These are phyloP conservation scores for Epinotia nisella DNA, from an alignment of 2,888 invertebrate species.

Conservation along the genomic window DNA sequence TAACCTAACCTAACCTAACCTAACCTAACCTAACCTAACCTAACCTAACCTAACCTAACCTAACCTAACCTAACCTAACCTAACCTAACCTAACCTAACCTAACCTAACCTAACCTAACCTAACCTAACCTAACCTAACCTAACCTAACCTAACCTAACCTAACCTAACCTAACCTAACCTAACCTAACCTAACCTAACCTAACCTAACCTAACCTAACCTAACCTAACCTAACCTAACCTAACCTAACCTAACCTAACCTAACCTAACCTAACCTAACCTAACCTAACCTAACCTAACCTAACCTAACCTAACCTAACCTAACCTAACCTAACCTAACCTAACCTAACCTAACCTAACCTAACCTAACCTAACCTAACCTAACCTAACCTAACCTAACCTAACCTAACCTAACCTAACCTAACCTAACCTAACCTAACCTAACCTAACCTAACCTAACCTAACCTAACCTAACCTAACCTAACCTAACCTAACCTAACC, in stretches of 20 bases:
- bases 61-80: conserved; percentile 1
- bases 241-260: conserved; percentile 1
- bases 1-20: conserved; percentile 1
- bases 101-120: conserved; percentile 1
- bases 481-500: conserved; percentile 34
- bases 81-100: conserved; percentile 1
- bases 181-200: conserved; percentile 1
- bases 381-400: conserved; percentile 34
- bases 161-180: conserved; percentile 1
- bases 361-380: conserved; percentile 34
- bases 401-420: conserved; percentile 29
- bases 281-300: conserved; percentile 1
- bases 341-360: conserved; percentile 18
- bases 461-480: conserved; percentile 33
- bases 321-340: conserved; percentile 11
- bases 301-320: conserved; percentile 1
- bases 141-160: conserved; percentile 1
- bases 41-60: conserved; percentile 1
- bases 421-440: conserved; percentile 43
- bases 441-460: conserved; percentile 37
- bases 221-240: conserved; percentile 1
- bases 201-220: conserved; percentile 1
- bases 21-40: conserved; percentile 1
- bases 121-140: conserved; percentile 1
- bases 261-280: conserved; percentile 1